These are phyloP conservation scores for Syngnathus typhle DNA, from an alignment of 2,113 vertebrate species.

Conservation along the genomic window DNA sequence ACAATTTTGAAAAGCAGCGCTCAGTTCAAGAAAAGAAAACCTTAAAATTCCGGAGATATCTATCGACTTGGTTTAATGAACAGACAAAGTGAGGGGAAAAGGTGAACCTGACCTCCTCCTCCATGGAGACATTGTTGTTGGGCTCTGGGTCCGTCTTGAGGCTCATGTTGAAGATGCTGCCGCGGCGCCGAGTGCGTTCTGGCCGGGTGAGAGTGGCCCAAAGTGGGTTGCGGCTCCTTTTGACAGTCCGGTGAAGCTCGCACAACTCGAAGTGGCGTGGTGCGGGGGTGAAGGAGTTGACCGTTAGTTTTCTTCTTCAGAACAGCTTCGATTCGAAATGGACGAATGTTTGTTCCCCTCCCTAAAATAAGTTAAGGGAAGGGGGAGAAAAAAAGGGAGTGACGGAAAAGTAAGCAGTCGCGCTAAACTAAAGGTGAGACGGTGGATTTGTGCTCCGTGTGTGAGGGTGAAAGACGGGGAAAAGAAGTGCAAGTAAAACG, in stretches of 20 bases:
- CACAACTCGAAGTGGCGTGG: slow-evolving; percentile 59
- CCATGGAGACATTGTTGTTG: slow-evolving; percentile 68
- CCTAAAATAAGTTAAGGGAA: slow-evolving; percentile 8
- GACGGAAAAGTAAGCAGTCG: slow-evolving; percentile 8
- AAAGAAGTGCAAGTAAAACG: slow-evolving; percentile 58
- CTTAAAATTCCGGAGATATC: too few species aligned
- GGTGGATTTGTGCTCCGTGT: slow-evolving; percentile 64
- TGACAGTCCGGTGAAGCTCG: slow-evolving; percentile 49
- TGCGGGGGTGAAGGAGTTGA: slow-evolving; percentile 48
- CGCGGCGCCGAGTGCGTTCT: slow-evolving; percentile 45
- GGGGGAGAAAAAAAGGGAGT: slow-evolving; percentile 4
- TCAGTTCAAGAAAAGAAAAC: too few species aligned
- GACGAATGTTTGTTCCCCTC: not conserved
- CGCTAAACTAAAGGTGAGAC: slow-evolving; percentile 61
- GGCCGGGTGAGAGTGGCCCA: slow-evolving; percentile 45
- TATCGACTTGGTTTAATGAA: not conserved
- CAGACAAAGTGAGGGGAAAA: not conserved
- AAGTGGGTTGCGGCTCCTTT: slow-evolving; percentile 55
- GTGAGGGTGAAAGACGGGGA: slow-evolving; percentile 64
- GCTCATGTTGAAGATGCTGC: slow-evolving; percentile 61
- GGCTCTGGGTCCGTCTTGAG: slow-evolving; percentile 68
- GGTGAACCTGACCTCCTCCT: slow-evolving; percentile 69
- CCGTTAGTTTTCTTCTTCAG: not conserved
- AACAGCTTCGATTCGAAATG: slow-evolving; percentile 23
- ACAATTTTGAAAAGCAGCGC: too few species aligned